Percentiles rank a stretch among this genome's conserved stretches.
Conservation (phyloP, 1,140 invertebrate species). For the Aphelinus atriplicis region DNA sequence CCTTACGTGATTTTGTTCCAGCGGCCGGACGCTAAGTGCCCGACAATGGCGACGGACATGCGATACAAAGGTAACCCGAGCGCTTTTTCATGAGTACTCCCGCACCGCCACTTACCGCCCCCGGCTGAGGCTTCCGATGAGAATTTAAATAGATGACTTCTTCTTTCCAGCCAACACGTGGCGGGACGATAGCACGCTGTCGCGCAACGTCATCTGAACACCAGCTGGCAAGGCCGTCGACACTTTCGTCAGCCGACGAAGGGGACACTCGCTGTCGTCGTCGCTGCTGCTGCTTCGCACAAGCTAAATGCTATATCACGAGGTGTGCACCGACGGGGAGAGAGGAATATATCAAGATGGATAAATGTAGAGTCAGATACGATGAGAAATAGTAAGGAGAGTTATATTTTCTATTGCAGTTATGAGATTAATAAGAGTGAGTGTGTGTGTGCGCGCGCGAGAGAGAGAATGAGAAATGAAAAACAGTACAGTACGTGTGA, state of each 20-base stretch:
- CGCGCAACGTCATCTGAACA: constrained; percentile 58
- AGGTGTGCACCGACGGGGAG: no score
- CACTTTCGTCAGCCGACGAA: no score
- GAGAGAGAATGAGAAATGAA: no score
- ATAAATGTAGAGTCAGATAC: constrained; percentile 10
- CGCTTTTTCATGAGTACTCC: constrained; percentile 18
- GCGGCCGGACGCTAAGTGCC: constrained; percentile 72
- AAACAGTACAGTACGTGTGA: neutral
- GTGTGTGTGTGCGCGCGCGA: no score
- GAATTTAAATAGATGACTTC: constrained; percentile 59
- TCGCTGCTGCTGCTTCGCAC: no score
- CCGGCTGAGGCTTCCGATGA: constrained; percentile 43
- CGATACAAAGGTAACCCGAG: constrained; percentile 71
- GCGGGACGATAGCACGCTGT: constrained; percentile 56
- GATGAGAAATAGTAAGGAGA: constrained; percentile 36
- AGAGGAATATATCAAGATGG: constrained; percentile 16
- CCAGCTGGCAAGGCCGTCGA: neutral
- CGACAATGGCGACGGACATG: constrained; percentile 78
- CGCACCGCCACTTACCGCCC: neutral
- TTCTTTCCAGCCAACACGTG: constrained; percentile 64
- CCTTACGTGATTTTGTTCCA: constrained; percentile 55
- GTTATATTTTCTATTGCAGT: constrained; percentile 32
- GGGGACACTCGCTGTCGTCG: no score
- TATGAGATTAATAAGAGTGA: neutral
- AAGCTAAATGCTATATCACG: no score